phyloP scores from a whole-genome alignment of 2,888 invertebrate genomes.

The Cecidostiba fungosa region DNA sequence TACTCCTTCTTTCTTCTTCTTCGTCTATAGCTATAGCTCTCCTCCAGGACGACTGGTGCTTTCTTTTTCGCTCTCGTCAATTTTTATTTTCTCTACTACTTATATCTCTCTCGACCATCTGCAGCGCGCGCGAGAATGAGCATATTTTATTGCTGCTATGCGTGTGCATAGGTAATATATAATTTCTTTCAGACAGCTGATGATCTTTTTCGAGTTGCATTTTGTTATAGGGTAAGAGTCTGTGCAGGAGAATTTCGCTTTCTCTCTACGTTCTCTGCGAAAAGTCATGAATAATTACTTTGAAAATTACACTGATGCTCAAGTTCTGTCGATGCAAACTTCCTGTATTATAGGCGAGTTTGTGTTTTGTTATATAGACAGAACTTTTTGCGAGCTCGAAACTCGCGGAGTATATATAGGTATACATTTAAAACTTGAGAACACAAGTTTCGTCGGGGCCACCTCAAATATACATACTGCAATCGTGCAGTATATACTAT shows the following conservation, averaged over 20 bases:
- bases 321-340: neutral
- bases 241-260: neutral
- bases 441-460: neutral
- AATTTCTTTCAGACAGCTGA: neutral
- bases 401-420: too few species aligned
- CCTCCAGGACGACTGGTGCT: neutral
- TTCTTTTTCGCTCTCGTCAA: conserved; percentile 51
- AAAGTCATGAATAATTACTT: neutral
- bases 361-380: too few species aligned
- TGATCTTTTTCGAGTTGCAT: neutral
- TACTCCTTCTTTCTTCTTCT: neutral
- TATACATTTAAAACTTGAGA: neutral
- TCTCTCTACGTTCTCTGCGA: too few species aligned
- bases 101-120: conserved; percentile 67
- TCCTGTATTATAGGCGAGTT: too few species aligned
- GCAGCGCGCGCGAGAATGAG: neutral
- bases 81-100: conserved; percentile 61
- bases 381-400: too few species aligned
- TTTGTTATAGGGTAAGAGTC: neutral
- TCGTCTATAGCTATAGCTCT: neutral
- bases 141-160: too few species aligned
- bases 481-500: neutral
- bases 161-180: neutral
- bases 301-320: neutral
- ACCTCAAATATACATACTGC: neutral